Evolutionary conservation across 2,888 invertebrate genomes (phyloP).

Genomic region (Zygogramma bicolorata): DNA sequence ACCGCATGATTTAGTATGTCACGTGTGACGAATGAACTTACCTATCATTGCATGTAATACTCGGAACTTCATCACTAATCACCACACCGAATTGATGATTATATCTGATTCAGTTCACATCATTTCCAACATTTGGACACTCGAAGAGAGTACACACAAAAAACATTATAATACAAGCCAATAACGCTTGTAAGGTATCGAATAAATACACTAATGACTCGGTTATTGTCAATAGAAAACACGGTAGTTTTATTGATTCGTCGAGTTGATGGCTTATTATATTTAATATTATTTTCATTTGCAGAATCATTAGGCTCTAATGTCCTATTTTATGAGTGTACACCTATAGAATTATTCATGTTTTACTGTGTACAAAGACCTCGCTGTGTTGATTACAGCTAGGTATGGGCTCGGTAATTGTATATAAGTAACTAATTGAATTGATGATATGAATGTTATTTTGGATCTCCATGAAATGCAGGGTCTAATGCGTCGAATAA

Average conservation of each 20-base stretch:
- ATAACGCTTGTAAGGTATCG: conserved; percentile 20
- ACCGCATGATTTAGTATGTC: too few relatives aligned
- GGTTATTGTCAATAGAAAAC: conserved; percentile 33
- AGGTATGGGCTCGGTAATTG: not conserved
- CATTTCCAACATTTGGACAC: not conserved
- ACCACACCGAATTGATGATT: not conserved
- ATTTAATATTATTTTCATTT: conserved; percentile 39
- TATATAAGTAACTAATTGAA: not conserved
- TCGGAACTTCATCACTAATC: not conserved
- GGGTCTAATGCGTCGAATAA: not conserved
- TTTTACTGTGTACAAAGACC: conserved; percentile 23
- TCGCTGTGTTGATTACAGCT: conserved; percentile 11
- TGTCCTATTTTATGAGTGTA: conserved; percentile 33
- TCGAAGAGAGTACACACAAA: not conserved
- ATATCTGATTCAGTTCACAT: not conserved
- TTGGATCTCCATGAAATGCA: not conserved
- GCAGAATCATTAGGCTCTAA: conserved; percentile 33
- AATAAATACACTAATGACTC: conserved; percentile 32
- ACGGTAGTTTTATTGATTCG: conserved; percentile 30
- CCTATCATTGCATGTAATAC: too few relatives aligned
- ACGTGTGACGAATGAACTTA: too few relatives aligned
- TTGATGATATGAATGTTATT: not conserved
- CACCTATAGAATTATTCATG: conserved; percentile 33
- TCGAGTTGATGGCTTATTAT: conserved; percentile 32
- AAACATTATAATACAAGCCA: not conserved